Percentiles rank a stretch among this genome's conserved stretches.
phyloP scores from a whole-genome alignment of 2,888 invertebrate genomes.

The Euzophera pinguis region DNA sequence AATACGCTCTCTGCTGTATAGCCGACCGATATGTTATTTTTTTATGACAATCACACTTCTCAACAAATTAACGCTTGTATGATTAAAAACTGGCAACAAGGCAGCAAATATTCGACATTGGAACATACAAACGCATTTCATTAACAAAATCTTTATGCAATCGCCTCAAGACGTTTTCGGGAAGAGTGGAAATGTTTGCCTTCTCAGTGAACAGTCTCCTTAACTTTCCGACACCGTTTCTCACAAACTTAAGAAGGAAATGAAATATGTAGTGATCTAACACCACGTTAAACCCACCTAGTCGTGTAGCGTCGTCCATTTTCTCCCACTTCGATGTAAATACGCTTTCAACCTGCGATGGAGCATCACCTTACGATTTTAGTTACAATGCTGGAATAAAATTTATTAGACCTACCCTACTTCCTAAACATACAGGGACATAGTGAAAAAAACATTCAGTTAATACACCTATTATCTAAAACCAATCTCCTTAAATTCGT shows the following conservation, averaged over 20 bases:
- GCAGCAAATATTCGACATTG: too few relatives aligned
- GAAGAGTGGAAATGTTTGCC: too few relatives aligned
- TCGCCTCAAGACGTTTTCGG: too few relatives aligned
- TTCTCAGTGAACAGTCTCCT: too few relatives aligned
- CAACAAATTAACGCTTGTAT: too few relatives aligned
- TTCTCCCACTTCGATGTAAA: constrained; percentile 90
- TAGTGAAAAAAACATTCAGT: neutral
- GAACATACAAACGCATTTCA: too few relatives aligned
- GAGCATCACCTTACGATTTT: constrained; percentile 63
- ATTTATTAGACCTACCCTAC: constrained; percentile 62
- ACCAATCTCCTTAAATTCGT: too few relatives aligned
- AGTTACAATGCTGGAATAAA: constrained; percentile 74
- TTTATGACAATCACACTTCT: too few relatives aligned
- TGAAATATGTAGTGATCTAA: constrained; percentile 24
- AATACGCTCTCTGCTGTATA: too few relatives aligned
- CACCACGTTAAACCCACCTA: constrained; percentile 84
- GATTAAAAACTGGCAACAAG: too few relatives aligned
- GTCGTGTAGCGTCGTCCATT: constrained; percentile 89
- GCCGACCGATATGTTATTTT: too few relatives aligned
- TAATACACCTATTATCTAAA: neutral
- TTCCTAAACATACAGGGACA: constrained; percentile 6
- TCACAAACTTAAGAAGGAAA: neutral
- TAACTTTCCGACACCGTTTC: neutral
- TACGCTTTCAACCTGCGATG: constrained; percentile 71
- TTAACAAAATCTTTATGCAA: too few relatives aligned